A percentile compares a stretch with the other conserved stretches of the same genome.
These are phyloP conservation scores for Lasioglossum oenotherae DNA, from an alignment of 2,888 invertebrate species.

Conservation along the genomic window DNA sequence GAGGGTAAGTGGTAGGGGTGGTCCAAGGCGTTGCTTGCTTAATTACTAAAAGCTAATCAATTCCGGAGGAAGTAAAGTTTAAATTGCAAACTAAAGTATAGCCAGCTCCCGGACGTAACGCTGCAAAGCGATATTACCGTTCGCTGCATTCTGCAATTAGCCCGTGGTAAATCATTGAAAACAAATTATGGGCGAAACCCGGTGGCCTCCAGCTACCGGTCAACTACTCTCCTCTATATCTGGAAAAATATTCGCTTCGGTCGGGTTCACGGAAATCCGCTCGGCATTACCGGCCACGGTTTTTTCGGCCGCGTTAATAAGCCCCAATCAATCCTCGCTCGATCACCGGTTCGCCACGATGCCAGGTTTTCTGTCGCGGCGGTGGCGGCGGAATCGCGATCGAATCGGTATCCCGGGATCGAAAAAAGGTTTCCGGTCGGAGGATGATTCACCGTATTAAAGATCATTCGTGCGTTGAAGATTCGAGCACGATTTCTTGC, in stretches of 20 bases:
- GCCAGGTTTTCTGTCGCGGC: not conserved
- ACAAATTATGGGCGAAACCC: constrained; percentile 81
- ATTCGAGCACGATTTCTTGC: constrained; percentile 40
- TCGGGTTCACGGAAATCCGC: constrained; percentile 48
- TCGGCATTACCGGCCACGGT: constrained; percentile 11
- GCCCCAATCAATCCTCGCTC: constrained; percentile 53
- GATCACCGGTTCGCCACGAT: constrained; percentile 39
- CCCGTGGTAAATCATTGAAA: constrained; percentile 84
- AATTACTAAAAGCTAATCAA: constrained; percentile 85
- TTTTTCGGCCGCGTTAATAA: constrained; percentile 55
- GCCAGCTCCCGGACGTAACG: constrained; percentile 79
- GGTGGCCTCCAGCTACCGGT: constrained; percentile 32
- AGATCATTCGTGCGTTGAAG: constrained; percentile 45
- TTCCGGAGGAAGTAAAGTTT: constrained; percentile 85
- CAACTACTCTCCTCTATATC: constrained; percentile 31
- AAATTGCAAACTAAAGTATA: constrained; percentile 85
- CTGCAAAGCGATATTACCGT: constrained; percentile 76
- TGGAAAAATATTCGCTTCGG: constrained; percentile 56
- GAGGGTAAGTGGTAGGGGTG: constrained; percentile 62
- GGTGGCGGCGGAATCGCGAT: constrained; percentile 5
- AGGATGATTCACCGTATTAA: constrained; percentile 45
- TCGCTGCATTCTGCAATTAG: constrained; percentile 84
- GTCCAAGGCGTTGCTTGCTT: constrained; percentile 84
- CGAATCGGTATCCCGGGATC: constrained; percentile 21
- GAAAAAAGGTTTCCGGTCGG: constrained; percentile 43